Percentiles rank a stretch among this genome's conserved stretches.
phyloP scores from a whole-genome alignment of 2,797 vertebrate species.

The Thripadectes ignobilis region DNA sequence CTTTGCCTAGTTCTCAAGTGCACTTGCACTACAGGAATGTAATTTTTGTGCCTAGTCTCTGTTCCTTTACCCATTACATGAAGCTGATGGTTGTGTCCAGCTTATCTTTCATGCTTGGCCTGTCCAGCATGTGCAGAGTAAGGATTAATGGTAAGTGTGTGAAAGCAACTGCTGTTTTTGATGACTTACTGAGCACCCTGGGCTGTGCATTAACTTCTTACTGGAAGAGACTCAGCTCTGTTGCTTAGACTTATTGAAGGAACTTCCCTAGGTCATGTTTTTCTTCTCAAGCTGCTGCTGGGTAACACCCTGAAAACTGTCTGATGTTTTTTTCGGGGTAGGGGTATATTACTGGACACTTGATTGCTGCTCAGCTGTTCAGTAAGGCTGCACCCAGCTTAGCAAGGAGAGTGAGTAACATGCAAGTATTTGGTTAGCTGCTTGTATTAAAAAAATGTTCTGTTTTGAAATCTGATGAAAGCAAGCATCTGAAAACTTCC shows the following conservation, averaged over 20 bases:
- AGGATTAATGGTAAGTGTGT: not conserved
- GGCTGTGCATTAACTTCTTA: not conserved
- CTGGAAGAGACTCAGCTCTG: not conserved
- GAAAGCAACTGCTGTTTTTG: not conserved
- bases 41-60: not conserved
- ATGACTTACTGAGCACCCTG: not conserved
- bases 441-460: not conserved
- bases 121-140: not conserved
- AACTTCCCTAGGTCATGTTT: not conserved
- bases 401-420: rapidly evolving
- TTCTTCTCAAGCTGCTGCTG: not conserved
- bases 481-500: not conserved
- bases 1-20: not conserved
- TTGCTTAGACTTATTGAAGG: not conserved
- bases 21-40: not conserved
- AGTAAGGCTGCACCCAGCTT: rapidly evolving
- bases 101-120: not conserved
- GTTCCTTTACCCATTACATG: not conserved
- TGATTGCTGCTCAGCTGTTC: not conserved
- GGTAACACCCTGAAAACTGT: not conserved
- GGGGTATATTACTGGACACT: no score
- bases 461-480: not conserved
- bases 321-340: not conserved
- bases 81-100: not conserved
- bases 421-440: not conserved